phyloP scores from a whole-genome alignment of 2,888 invertebrate species.

The Dasypolia templi region DNA sequence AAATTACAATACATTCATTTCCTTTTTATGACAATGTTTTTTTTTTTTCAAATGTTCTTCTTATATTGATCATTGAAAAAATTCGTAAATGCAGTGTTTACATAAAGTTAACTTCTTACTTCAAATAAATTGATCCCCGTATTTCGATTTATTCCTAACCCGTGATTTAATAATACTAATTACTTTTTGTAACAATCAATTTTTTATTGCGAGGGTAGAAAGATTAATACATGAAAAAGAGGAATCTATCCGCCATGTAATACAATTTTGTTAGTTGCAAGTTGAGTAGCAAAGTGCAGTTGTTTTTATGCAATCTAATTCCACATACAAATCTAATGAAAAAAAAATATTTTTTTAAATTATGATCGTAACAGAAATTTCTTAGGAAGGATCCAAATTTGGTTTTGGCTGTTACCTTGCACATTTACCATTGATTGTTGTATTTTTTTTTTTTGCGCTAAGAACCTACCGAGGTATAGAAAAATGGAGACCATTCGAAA shows the following conservation, averaged over 20 bases:
- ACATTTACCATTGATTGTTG: background rate
- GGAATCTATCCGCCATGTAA: constrained; percentile 6
- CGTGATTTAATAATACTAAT: constrained; percentile 27
- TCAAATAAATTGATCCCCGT: constrained; percentile 58
- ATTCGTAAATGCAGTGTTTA: no score
- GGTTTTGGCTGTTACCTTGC: no score
- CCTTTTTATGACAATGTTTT: no score
- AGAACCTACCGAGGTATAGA: background rate
- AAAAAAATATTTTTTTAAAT: constrained; percentile 27
- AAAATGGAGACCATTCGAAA: background rate
- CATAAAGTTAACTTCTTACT: no score
- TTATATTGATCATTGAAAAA: no score
- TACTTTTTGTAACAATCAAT: background rate
- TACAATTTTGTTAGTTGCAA: constrained; percentile 20
- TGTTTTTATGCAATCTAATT: constrained; percentile 38
- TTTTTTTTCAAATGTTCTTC: no score
- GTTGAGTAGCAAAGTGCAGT: constrained; percentile 20
- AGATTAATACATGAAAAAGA: background rate
- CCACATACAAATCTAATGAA: constrained; percentile 12
- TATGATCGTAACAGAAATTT: constrained; percentile 46
- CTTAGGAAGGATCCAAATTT: constrained; percentile 51
- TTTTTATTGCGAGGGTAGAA: background rate
- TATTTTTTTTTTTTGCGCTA: background rate
- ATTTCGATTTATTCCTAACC: constrained; percentile 52
- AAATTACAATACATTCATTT: no score